Conservation (phyloP, 2,797 vertebrate genomes). For the Eleutherodactylus coqui region DNA sequence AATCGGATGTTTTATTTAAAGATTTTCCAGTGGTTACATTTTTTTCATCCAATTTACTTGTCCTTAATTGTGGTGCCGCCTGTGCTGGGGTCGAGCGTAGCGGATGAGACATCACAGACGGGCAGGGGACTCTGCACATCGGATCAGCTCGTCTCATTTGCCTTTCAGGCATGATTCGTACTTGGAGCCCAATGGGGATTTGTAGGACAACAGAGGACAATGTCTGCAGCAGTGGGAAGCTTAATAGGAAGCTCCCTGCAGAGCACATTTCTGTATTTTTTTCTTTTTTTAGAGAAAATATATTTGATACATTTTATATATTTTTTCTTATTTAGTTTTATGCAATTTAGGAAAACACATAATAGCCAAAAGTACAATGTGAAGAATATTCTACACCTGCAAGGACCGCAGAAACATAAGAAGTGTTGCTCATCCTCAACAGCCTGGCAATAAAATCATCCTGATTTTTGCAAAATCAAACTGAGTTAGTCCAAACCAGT, state of each 20-base stretch:
- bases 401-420: no score
- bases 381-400: no score
- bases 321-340: no score
- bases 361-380: no score
- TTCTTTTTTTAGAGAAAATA: neutral
- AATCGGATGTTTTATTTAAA: conserved; percentile 76
- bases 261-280: neutral
- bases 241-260: neutral
- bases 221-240: neutral
- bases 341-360: no score
- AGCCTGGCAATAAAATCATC: no score
- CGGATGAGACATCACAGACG: conserved; percentile 31
- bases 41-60: conserved; percentile 71
- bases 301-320: no score
- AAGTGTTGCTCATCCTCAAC: no score
- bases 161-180: neutral
- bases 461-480: no score
- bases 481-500: no score
- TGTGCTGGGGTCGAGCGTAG: conserved; percentile 66
- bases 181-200: neutral
- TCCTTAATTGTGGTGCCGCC: conserved; percentile 70
- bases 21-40: conserved; percentile 66
- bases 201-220: neutral
- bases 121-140: neutral
- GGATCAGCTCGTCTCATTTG: neutral